A percentile compares a stretch with the other conserved stretches of the same genome.
Evolutionary conservation across 2,888 invertebrate species (phyloP).

Genomic region (Junonia oenone): DNA sequence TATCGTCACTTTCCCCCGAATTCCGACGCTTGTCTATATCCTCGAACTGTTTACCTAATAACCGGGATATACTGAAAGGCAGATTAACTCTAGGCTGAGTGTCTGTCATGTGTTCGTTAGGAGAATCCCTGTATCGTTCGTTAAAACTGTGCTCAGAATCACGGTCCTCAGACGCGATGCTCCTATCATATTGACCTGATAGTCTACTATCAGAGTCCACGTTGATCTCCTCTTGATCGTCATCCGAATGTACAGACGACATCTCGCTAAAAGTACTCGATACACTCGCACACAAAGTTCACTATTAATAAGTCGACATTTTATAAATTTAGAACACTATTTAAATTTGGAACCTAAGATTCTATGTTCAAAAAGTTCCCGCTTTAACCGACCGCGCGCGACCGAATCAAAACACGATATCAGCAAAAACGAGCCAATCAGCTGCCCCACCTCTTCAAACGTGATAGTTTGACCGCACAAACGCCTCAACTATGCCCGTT

Average conservation of each 20-base stretch:
- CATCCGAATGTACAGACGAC: slow-evolving; percentile 79
- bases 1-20: slow-evolving; percentile 72
- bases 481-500: slow-evolving; percentile 75
- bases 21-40: slow-evolving; percentile 77
- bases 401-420: slow-evolving; percentile 66
- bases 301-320: slow-evolving; percentile 33
- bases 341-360: slow-evolving; percentile 11
- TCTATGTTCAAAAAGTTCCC: slow-evolving; percentile 36
- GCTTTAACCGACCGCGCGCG: slow-evolving; percentile 65
- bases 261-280: slow-evolving; percentile 42
- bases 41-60: slow-evolving; percentile 87
- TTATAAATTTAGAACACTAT: slow-evolving; percentile 34
- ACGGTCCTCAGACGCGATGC: slow-evolving; percentile 76
- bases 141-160: slow-evolving; percentile 79
- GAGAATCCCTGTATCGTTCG: slow-evolving; percentile 68
- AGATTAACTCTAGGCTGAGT: slow-evolving; percentile 79
- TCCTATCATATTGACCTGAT: slow-evolving; percentile 73
- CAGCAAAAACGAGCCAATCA: slow-evolving; percentile 65
- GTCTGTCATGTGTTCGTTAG: slow-evolving; percentile 71
- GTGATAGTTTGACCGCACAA: slow-evolving; percentile 75
- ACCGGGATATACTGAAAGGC: slow-evolving; percentile 90
- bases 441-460: slow-evolving; percentile 56
- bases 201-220: slow-evolving; percentile 83
- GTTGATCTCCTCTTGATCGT: slow-evolving; percentile 84
- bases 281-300: slow-evolving; percentile 50